Percentiles rank a stretch among this genome's conserved stretches.
These are phyloP conservation scores for Lingula anatina DNA, from an alignment of 2,888 invertebrate genomes.

Conservation along the genomic window DNA sequence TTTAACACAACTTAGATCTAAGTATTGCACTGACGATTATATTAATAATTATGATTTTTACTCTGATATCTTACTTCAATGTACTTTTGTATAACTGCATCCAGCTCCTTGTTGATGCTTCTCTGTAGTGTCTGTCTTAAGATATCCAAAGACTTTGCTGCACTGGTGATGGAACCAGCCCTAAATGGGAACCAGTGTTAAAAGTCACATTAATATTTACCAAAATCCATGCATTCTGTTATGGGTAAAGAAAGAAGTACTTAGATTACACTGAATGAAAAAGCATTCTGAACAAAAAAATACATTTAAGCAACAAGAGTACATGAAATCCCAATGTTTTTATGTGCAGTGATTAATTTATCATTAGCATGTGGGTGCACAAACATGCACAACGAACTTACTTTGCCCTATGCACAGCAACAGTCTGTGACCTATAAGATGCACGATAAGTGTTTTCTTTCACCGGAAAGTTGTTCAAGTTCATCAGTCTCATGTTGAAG, in stretches of 20 bases:
- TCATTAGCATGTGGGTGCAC: too few species aligned
- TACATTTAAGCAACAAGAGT: too few species aligned
- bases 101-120: constrained; percentile 72
- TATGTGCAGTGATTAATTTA: too few species aligned
- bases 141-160: constrained; percentile 70
- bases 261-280: not conserved
- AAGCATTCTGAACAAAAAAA: too few species aligned
- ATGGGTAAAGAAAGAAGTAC: too few species aligned
- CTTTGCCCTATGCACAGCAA: constrained; percentile 50
- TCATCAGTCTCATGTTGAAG: constrained; percentile 67
- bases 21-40: too few species aligned
- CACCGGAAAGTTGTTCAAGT: constrained; percentile 62
- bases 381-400: too few species aligned
- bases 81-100: constrained; percentile 71
- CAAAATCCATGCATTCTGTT: not conserved
- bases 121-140: constrained; percentile 71
- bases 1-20: too few species aligned
- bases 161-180: constrained; percentile 55
- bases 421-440: constrained; percentile 48
- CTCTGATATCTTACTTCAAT: constrained; percentile 67
- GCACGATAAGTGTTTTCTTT: constrained; percentile 40
- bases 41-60: too few species aligned
- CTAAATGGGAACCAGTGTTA: constrained; percentile 15
- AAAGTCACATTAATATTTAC: not conserved
- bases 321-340: too few species aligned